Conservation (phyloP, 2,797 vertebrate genomes). For the Aldrovandia affinis region DNA sequence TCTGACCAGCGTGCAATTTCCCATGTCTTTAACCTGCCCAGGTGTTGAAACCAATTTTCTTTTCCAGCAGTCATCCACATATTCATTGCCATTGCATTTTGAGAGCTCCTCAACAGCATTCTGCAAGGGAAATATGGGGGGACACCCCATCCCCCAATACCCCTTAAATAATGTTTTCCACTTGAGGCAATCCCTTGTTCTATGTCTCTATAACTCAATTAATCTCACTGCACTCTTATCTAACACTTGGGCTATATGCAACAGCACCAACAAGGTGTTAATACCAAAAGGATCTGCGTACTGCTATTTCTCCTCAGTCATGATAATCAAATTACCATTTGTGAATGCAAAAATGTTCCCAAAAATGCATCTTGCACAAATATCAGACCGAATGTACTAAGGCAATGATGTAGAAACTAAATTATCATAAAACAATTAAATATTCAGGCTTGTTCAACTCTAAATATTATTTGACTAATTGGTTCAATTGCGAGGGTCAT, state of each 20-base stretch:
- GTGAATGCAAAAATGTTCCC: slow-evolving; percentile 9
- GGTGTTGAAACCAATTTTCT: slow-evolving; percentile 30
- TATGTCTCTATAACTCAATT: neutral
- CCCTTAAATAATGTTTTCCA: neutral
- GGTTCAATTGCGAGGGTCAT: neutral
- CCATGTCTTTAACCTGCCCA: slow-evolving; percentile 39
- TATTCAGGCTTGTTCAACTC: neutral
- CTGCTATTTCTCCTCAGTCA: slow-evolving; percentile 19
- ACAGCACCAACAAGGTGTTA: neutral
- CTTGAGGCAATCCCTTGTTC: neutral
- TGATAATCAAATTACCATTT: slow-evolving; percentile 26
- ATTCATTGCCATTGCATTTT: slow-evolving; percentile 18
- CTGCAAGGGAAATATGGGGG: neutral
- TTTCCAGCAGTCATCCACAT: slow-evolving; percentile 9
- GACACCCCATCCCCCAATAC: neutral
- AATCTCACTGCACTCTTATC: slow-evolving; percentile 3
- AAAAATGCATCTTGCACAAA: neutral
- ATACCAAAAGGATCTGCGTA: slow-evolving; percentile 5
- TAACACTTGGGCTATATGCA: slow-evolving; percentile 8
- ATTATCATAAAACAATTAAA: neutral
- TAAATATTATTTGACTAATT: slow-evolving; percentile 12
- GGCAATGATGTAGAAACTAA: neutral
- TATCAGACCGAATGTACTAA: neutral
- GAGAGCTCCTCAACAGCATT: neutral
- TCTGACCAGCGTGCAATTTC: slow-evolving; percentile 42